These are phyloP conservation scores for Cerastis leucographa DNA, from an alignment of 2,888 invertebrate species.

Conservation along the genomic window DNA sequence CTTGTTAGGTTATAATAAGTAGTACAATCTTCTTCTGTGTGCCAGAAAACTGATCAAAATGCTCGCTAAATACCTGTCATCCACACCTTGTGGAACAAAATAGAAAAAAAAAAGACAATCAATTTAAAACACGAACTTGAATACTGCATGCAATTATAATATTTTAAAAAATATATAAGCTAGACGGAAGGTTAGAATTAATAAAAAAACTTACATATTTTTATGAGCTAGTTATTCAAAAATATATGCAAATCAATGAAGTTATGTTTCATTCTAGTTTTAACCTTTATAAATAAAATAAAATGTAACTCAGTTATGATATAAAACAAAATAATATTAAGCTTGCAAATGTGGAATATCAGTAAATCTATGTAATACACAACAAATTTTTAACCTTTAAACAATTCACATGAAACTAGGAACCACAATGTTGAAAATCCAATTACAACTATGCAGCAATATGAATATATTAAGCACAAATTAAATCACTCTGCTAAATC, in stretches of 20 bases:
- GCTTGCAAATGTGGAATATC: not conserved
- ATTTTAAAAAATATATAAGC: not conserved
- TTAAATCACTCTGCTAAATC: not conserved
- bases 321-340: conserved; percentile 9
- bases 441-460: conserved; percentile 12
- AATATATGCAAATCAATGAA: not conserved
- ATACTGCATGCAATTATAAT: conserved; percentile 26
- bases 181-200: not conserved
- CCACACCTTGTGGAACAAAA: conserved; percentile 77
- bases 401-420: not conserved
- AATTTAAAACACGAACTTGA: conserved; percentile 42
- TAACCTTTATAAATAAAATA: not conserved
- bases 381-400: conserved; percentile 23
- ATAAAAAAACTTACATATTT: not conserved
- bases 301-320: not conserved
- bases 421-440: conserved; percentile 6
- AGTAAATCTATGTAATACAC: not conserved
- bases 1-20: conserved; percentile 66
- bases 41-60: conserved; percentile 75
- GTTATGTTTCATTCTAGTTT: not conserved
- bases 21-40: conserved; percentile 71
- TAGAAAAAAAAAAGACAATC: conserved; percentile 62
- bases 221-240: not conserved
- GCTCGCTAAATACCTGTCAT: conserved; percentile 76
- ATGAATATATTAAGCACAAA: not conserved